These are phyloP conservation scores for Ips typographus DNA, from an alignment of 1,140 invertebrate genomes.

Conservation along the genomic window DNA sequence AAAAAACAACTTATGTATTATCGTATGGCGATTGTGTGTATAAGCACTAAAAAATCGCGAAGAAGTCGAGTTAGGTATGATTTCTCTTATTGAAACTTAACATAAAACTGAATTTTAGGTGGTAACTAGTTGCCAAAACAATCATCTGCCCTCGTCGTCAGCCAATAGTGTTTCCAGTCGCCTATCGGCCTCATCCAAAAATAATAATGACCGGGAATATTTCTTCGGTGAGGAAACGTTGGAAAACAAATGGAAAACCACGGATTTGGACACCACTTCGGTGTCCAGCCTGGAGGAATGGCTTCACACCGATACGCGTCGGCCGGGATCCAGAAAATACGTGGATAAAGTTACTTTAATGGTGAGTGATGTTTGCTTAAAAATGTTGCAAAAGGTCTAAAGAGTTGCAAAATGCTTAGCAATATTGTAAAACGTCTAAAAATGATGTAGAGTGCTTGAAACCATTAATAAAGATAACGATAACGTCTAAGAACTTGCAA, in stretches of 20 bases:
- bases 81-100: not conserved
- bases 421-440: too few species aligned
- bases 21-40: slow-evolving; percentile 17
- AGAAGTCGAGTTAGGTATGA: slow-evolving; percentile 9
- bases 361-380: slow-evolving; percentile 35
- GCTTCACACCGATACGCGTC: slow-evolving; percentile 46
- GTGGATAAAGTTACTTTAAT: slow-evolving; percentile 46
- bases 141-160: slow-evolving; percentile 40
- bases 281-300: slow-evolving; percentile 50
- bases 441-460: too few species aligned
- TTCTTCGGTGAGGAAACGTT: slow-evolving; percentile 48
- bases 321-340: slow-evolving; percentile 46
- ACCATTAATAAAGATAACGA: too few species aligned
- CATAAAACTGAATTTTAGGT: slow-evolving; percentile 41
- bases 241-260: slow-evolving; percentile 44
- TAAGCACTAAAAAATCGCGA: slow-evolving; percentile 28
- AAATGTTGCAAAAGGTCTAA: too few species aligned
- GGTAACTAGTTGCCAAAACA: slow-evolving; percentile 46
- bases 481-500: too few species aligned
- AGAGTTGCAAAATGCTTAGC: too few species aligned
- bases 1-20: not conserved
- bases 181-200: slow-evolving; percentile 36
- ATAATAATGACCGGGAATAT: slow-evolving; percentile 44
- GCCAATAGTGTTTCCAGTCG: slow-evolving; percentile 41
- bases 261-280: slow-evolving; percentile 47